Percentiles rank a stretch among this genome's conserved stretches.
These are phyloP conservation scores for Zelostemma sp. DNA, from an alignment of 1,140 invertebrate genomes.

Conservation along the genomic window DNA sequence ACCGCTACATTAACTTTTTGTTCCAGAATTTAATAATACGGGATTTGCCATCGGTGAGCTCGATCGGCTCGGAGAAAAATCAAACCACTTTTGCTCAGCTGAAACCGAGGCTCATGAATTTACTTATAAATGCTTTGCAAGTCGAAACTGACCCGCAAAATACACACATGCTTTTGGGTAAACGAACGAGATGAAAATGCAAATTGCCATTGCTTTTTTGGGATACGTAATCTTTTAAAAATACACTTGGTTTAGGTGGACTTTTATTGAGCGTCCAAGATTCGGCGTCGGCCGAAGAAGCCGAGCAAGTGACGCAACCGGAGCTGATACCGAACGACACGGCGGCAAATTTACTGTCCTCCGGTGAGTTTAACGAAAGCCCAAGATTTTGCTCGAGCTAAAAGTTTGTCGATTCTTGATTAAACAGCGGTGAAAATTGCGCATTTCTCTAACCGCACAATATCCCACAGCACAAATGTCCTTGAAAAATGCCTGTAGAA, in stretches of 20 bases:
- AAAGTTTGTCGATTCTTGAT: too few species aligned
- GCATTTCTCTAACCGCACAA: neutral
- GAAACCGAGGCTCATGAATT: conserved; percentile 85
- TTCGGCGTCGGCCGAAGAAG: conserved; percentile 82
- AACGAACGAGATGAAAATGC: conserved; percentile 26
- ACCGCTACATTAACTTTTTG: conserved; percentile 20
- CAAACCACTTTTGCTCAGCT: conserved; percentile 82
- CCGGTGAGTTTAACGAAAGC: conserved; percentile 73
- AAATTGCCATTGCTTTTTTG: conserved; percentile 3
- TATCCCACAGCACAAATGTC: neutral
- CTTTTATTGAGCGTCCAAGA: conserved; percentile 86
- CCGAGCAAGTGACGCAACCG: conserved; percentile 75
- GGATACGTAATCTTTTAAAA: conserved; percentile 18
- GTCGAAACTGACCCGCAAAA: conserved; percentile 89
- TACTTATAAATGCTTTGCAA: conserved; percentile 88
- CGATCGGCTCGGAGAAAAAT: conserved; percentile 65
- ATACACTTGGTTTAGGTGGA: conserved; percentile 69
- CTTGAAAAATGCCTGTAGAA: too few species aligned
- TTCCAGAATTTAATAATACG: conserved; percentile 80
- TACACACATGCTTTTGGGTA: conserved; percentile 90
- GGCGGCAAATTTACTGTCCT: conserved; percentile 78
- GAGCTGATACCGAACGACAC: conserved; percentile 71
- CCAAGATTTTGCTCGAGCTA: neutral
- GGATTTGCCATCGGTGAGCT: conserved; percentile 74
- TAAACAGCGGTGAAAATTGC: neutral